Percentiles rank a stretch among this genome's conserved stretches.
These are phyloP conservation scores for Cuniculus paca DNA, from an alignment of 2,797 vertebrate species.

Conservation along the genomic window DNA sequence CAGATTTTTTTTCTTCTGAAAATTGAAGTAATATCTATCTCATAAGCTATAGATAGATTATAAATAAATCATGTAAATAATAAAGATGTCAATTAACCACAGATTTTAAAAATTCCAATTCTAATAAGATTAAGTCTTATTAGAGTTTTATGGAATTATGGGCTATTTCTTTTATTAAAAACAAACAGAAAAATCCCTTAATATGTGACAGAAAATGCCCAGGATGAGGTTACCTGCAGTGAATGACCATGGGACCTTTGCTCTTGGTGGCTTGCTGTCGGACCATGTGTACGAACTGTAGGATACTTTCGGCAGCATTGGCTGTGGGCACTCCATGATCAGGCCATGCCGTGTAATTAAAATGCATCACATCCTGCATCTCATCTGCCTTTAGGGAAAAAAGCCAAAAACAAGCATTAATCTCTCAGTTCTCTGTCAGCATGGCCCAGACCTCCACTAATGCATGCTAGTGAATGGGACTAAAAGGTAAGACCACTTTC, in stretches of 20 bases:
- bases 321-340: conserved; percentile 97
- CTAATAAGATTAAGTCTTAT: background rate
- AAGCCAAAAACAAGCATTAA: conserved; percentile 4
- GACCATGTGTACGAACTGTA: conserved; percentile 97
- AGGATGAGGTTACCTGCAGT: conserved; percentile 94
- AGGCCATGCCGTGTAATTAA: conserved; percentile 98
- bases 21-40: background rate
- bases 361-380: conserved; percentile 94
- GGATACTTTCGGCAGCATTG: conserved; percentile 96
- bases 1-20: background rate
- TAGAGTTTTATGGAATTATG: background rate
- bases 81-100: background rate
- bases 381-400: conserved; percentile 92
- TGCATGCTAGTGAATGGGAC: fast-evolving
- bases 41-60: background rate
- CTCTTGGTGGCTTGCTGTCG: conserved; percentile 94
- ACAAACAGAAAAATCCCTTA: background rate
- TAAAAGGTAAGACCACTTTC: background rate
- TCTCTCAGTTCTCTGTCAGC: fast-evolving
- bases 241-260: conserved; percentile 94
- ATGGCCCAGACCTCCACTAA: fast-evolving
- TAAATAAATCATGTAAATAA: background rate
- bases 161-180: background rate
- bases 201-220: background rate
- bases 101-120: background rate